Percentiles rank a stretch among this genome's conserved stretches.
These are phyloP conservation scores for Oriolus oriolus DNA, from an alignment of 2,113 vertebrate species.

Conservation along the genomic window DNA sequence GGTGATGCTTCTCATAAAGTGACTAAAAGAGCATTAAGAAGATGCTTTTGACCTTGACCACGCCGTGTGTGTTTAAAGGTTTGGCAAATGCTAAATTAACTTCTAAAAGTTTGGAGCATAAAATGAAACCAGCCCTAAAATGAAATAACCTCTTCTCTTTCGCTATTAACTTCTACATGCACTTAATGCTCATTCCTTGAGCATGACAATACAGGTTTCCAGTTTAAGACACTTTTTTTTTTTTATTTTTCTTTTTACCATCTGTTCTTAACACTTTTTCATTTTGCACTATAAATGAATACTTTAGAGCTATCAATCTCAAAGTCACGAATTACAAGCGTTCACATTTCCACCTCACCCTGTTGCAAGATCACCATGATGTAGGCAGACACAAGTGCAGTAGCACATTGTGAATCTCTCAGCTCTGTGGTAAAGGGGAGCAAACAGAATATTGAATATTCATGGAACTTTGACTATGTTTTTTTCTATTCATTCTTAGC, in stretches of 20 bases:
- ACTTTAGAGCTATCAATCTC: not conserved
- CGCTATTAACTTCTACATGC: not conserved
- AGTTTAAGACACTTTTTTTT: not conserved
- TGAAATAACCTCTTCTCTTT: not conserved
- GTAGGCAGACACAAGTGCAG: not conserved
- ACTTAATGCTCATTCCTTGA: not conserved
- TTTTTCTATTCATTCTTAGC: not conserved
- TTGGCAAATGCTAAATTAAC: not conserved
- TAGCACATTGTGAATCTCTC: not conserved
- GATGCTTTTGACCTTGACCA: not conserved
- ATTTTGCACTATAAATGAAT: not conserved
- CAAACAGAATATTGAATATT: not conserved
- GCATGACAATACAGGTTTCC: not conserved
- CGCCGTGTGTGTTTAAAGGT: not conserved
- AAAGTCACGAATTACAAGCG: not conserved
- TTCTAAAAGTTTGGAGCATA: not conserved
- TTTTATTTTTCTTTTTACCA: not conserved
- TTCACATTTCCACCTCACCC: not conserved
- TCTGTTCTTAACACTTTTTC: not conserved
- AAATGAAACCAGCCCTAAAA: not conserved
- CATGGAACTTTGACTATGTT: not conserved
- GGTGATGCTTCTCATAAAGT: not conserved
- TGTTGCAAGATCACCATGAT: not conserved
- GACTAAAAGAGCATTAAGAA: not conserved
- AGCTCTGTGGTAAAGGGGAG: not conserved